These are phyloP conservation scores for Entomobrya proxima DNA, from an alignment of 2,888 invertebrate genomes.

Conservation along the genomic window DNA sequence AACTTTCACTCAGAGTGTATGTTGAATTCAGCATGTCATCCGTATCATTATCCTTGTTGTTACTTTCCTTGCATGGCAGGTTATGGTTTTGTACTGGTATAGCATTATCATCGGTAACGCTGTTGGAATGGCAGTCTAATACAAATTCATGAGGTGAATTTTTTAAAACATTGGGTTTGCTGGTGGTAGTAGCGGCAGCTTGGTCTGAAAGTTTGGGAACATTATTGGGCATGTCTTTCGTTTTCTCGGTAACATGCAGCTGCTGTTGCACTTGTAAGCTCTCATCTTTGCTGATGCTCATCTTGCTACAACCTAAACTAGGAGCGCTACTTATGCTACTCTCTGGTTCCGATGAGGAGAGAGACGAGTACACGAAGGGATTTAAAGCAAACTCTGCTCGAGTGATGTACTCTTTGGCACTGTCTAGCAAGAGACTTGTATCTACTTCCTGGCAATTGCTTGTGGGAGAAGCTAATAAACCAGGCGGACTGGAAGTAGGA, in stretches of 20 bases:
- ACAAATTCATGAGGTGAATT: conserved; percentile 36
- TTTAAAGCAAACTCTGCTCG: conserved; percentile 75
- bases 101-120: neutral
- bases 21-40: neutral
- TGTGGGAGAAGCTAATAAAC: neutral
- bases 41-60: conserved; percentile 26
- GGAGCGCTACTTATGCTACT: conserved; percentile 70
- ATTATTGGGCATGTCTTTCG: conserved; percentile 28
- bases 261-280: conserved; percentile 34
- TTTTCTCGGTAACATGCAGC: conserved; percentile 9
- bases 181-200: neutral
- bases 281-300: conserved; percentile 27
- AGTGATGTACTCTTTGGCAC: conserved; percentile 73
- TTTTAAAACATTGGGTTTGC: neutral
- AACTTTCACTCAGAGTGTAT: conserved; percentile 29
- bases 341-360: conserved; percentile 70
- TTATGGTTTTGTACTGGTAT: conserved; percentile 28
- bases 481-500: neutral
- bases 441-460: conserved; percentile 31
- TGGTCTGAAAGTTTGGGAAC: conserved; percentile 13
- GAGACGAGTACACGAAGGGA: conserved; percentile 75
- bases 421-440: conserved; percentile 43
- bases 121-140: conserved; percentile 33
- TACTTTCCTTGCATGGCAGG: conserved; percentile 11
- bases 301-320: conserved; percentile 57